phyloP scores from a whole-genome alignment of 2,113 vertebrate species.

The Tursiops truncatus region DNA sequence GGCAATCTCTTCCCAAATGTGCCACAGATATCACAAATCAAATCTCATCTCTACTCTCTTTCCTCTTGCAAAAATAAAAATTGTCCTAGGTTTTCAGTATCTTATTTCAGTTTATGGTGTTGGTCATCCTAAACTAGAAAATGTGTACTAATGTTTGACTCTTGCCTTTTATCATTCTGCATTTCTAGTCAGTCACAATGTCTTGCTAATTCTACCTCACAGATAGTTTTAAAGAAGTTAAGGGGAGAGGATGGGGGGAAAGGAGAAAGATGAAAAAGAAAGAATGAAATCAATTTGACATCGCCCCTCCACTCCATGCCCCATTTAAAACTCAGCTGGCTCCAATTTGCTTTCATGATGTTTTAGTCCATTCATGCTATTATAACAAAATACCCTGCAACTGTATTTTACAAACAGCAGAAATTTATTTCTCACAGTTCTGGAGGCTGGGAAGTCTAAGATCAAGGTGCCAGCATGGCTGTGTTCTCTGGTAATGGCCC shows the following conservation, averaged over 20 bases:
- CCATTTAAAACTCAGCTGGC: neutral
- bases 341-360: neutral
- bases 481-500: neutral
- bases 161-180: neutral
- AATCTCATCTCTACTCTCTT: neutral
- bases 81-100: neutral
- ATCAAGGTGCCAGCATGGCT: too few species aligned
- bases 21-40: neutral
- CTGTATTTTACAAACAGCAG: neutral
- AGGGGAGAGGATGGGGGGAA: rapidly evolving
- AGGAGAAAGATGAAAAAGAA: neutral
- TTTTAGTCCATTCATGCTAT: neutral
- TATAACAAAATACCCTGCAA: neutral
- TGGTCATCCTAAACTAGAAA: neutral
- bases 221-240: neutral
- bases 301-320: neutral
- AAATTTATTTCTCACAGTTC: neutral
- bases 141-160: neutral
- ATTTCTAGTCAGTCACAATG: neutral
- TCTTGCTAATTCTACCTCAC: neutral
- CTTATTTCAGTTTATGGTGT: neutral
- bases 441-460: neutral
- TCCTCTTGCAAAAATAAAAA: neutral
- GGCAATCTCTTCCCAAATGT: neutral
- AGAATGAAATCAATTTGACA: neutral